A percentile compares a stretch with the other conserved stretches of the same genome.
Conservation (phyloP, 2,888 invertebrate species). For the Octonoba sinensis region DNA sequence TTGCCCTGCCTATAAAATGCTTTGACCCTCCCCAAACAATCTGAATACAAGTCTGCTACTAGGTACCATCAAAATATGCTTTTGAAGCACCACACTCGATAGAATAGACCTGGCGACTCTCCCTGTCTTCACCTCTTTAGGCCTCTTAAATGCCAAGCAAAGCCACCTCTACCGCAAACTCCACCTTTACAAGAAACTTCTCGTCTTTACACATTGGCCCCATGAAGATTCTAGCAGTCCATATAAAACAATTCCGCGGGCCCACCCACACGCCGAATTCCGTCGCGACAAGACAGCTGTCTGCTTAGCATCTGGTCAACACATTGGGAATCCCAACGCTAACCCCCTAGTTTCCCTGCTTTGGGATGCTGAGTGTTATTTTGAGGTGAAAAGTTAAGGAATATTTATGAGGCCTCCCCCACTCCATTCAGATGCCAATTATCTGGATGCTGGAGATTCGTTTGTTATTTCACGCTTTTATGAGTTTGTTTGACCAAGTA, state of each 20-base stretch:
- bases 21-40: too few relatives aligned
- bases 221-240: constrained; percentile 30
- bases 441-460: not conserved
- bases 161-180: constrained; percentile 22
- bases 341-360: constrained; percentile 5
- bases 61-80: too few relatives aligned
- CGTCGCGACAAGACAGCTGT: constrained; percentile 29
- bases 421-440: constrained; percentile 11
- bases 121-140: not conserved
- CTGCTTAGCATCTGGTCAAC: constrained; percentile 45
- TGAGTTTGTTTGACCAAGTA: too few relatives aligned
- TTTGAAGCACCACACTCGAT: too few relatives aligned
- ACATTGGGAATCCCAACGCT: constrained; percentile 18
- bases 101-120: too few relatives aligned
- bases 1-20: too few relatives aligned
- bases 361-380: constrained; percentile 7
- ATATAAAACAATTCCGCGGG: constrained; percentile 52
- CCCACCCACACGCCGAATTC: constrained; percentile 55
- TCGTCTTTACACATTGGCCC: constrained; percentile 47
- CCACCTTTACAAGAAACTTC: constrained; percentile 43
- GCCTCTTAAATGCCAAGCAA: constrained; percentile 27
- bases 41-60: too few relatives aligned
- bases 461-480: too few relatives aligned
- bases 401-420: constrained; percentile 4
- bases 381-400: constrained; percentile 23